Percentiles rank a stretch among this genome's conserved stretches.
Conservation (phyloP, 2,797 vertebrate species). For the Chaetodon trifasciatus region DNA sequence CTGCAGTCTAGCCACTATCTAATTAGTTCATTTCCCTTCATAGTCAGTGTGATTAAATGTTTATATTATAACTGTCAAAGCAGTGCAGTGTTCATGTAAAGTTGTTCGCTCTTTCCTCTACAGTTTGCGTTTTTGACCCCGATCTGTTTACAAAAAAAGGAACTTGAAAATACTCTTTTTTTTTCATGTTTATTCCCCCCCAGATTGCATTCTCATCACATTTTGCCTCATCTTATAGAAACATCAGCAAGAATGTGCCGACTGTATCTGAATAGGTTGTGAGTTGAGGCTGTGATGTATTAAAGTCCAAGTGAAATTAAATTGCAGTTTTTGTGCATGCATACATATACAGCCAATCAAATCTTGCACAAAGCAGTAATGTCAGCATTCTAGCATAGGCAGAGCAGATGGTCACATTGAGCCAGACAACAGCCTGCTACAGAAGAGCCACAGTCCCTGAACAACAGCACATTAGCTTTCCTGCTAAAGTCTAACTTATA, state of each 20-base stretch:
- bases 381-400: neutral
- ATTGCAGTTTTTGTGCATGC: neutral
- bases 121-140: conserved; percentile 13
- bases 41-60: conserved; percentile 48
- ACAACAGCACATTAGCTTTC: neutral
- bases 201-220: neutral
- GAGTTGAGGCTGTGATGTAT: neutral
- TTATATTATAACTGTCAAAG: conserved; percentile 52
- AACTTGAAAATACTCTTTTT: neutral
- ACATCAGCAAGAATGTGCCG: neutral
- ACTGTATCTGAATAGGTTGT: neutral
- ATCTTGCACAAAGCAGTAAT: neutral
- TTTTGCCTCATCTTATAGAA: neutral
- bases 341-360: neutral
- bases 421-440: neutral
- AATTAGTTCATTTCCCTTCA: conserved; percentile 54
- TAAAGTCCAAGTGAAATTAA: neutral
- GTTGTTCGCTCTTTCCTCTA: neutral
- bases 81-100: conserved; percentile 41
- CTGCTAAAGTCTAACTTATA: neutral
- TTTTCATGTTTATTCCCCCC: neutral
- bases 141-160: conserved; percentile 34
- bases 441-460: neutral
- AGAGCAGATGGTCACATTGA: neutral
- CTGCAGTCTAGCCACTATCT: conserved; percentile 37